Evolutionary conservation across 2,888 invertebrate species (phyloP), one percentile per base, ranked within the genome.

Genomic region (Geophilus truncorum): DNA sequence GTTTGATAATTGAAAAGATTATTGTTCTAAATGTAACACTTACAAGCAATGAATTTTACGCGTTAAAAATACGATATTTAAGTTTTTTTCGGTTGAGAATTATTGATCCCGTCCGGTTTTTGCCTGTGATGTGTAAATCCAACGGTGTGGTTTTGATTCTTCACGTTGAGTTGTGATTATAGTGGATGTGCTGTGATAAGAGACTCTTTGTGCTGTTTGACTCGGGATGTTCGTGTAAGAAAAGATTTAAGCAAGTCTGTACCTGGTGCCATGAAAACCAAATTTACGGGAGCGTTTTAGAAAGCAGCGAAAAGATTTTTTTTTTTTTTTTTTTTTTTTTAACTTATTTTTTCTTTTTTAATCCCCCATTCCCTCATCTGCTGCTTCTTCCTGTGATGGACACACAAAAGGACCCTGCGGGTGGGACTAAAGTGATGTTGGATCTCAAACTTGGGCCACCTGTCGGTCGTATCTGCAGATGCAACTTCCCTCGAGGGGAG

Each of bases 301-400:
- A 70, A 23, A 28, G 28, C 7, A 28, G 28, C 5, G 3, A 70
- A 70, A 45, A 45, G 4, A n/a, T 45, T 45, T 45, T 6, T 70
- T 70, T 70, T 70, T 28, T 62, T 62, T 70, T 62, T 62, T 21
- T 62, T 62, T 62, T 62, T 62, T 40, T 40, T 40, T 40, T 40
- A 0, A 3, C 18, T 70, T 70, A n/a, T 70, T 25, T 12, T n/a
- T 70, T 25, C 28, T 70, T 70, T 70, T 70, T 70, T 70, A 28
- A 70, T 70, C 70, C 70, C 70, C 70, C 70, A 70, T 70, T 70
- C 70, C 70, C 70, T 70, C 70, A 70, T 70, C 70, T 70, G 70
- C 70, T 70, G 70, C 70, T 10, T 70, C 70, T 70, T 70, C 70
- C 28, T 28, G 70, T 28, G 70, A 70, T 70, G 70, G 70, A 70